Base-by-base conservation (phyloP, 2,888 invertebrate genomes). In the Dicycla oo region DNA sequence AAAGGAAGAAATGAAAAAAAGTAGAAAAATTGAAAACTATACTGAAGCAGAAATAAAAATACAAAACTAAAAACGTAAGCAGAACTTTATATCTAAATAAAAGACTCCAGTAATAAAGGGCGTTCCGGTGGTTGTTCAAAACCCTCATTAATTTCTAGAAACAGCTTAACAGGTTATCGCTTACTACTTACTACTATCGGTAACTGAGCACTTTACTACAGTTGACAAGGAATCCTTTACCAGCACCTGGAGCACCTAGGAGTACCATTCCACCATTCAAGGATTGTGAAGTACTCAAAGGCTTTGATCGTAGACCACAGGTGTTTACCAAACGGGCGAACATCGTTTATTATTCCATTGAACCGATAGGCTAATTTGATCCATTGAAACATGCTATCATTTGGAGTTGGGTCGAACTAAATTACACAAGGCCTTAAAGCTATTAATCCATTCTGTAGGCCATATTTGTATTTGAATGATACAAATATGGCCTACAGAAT, bases 381-480 rank as follows among this genome's bases (percentile, higher is more conserved):
- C 40, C n/a, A 81, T 65, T 74, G 53, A 57, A 62, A 53, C 47
- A 53, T 13, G 49, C 43, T 26, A 40, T 13, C 38, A 56, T 56
- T 56, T 81, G n/a, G 23, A 43, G 40, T 64, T 58, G 34, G 20
- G 20, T 66, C 15, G 30, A 58, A 54, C 43, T 75, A 43, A 38
- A 53, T 47, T 58, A 38, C 43, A 38, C 18, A 49, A 57, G 15
- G 34, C 26, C 15, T 34, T n/a, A 54, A n/a, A 54, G 47, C 43
- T 73, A 58, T 64, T 65, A 75, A 75, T 64, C 58, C 20, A 23
- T 62, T 56, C 20, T 54, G 20, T 23, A 23, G 34, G 34, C 54
- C 51, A 51, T 20, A 79, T 60, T 74, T 74, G 62, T 23, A 38
- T 51, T n/a, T n/a, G n/a, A n/a, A n/a, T n/a, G n/a, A n/a, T n/a